Evolutionary conservation across 1,140 invertebrate genomes (phyloP), one percentile per base, ranked within the genome.

Genomic region (Zaprionus ornatus): DNA sequence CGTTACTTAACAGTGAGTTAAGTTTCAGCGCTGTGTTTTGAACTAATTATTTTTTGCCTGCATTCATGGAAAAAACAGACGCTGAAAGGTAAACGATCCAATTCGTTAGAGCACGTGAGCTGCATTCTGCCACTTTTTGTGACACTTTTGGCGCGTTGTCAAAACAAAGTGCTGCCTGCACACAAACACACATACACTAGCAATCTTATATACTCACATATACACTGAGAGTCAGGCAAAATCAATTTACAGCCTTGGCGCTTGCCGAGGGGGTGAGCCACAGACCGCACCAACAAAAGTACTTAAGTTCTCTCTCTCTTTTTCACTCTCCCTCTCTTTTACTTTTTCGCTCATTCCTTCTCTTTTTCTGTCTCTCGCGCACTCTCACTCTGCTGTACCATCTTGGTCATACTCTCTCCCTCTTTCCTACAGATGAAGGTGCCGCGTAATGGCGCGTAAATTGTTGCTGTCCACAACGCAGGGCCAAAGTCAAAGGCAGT

Each of bases 141-240:
- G 66, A 83, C 77, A 87, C 57, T 52, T 83, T 87, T 80, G 80
- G 65, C 67, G 85, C 69, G 74, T 79, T 87, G 84, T 88, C 84
- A 76, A 73, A 79, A 84, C 85, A 88, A 84, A 90, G 78, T 84
- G 80, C 72, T 68, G 75, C 66, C 66, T 52, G 50, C 45, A 59
- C 55, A 73, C 35, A 57, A 60, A 78, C 37, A 72, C 32, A 48
- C 42, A 62, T 1, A 4, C 37, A 40, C 15, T 42, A 6, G 19
- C 62, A 76, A 48, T 35, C 37, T 67, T 19, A 23, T n/a, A 45
- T 50, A 19, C 68, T 50, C 69, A 15, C 15, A 1, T 15, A n/a
- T 7, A n/a, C 15, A 40, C 15, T n/a, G n/a, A 45, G 37, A 45
- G 40, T 17, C 40, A 83, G 71, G 73, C 80, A 80, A 87, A 87